Evolutionary conservation across 2,888 invertebrate species (phyloP).

Genomic region (Carterocephalus palaemon): DNA sequence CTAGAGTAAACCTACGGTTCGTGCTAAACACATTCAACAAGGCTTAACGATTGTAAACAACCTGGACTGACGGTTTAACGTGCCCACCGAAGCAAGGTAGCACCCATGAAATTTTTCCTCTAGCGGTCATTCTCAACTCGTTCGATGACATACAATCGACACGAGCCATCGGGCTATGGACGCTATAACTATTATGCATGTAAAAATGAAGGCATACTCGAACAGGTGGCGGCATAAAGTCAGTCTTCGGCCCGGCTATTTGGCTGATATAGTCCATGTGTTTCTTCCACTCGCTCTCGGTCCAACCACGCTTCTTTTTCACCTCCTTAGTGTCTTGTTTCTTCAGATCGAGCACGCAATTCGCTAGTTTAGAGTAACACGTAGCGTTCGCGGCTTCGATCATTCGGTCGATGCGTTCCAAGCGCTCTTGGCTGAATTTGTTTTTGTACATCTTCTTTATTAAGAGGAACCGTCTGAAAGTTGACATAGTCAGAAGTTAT

Average conservation of each 20-base stretch:
- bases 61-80: no score
- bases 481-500: neutral
- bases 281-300: conserved; percentile 66
- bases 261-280: conserved; percentile 67
- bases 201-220: conserved; percentile 37
- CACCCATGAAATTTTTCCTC: no score
- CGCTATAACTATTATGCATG: no score
- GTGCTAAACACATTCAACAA: no score
- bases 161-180: no score
- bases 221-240: conserved; percentile 42
- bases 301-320: conserved; percentile 60
- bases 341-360: conserved; percentile 57
- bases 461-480: conserved; percentile 53
- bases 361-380: conserved; percentile 60
- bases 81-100: no score
- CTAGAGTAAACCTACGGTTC: no score
- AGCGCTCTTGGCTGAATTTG: conserved; percentile 48
- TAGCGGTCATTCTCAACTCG: no score
- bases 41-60: no score
- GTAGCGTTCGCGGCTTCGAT: conserved; percentile 62
- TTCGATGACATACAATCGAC: no score
- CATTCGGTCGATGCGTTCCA: conserved; percentile 57
- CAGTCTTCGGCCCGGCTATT: conserved; percentile 53
- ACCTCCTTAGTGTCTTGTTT: conserved; percentile 51
- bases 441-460: conserved; percentile 54